Percentiles rank a stretch among this genome's conserved stretches.
phyloP scores from a whole-genome alignment of 2,797 vertebrate genomes.

The Sylvia borin region DNA sequence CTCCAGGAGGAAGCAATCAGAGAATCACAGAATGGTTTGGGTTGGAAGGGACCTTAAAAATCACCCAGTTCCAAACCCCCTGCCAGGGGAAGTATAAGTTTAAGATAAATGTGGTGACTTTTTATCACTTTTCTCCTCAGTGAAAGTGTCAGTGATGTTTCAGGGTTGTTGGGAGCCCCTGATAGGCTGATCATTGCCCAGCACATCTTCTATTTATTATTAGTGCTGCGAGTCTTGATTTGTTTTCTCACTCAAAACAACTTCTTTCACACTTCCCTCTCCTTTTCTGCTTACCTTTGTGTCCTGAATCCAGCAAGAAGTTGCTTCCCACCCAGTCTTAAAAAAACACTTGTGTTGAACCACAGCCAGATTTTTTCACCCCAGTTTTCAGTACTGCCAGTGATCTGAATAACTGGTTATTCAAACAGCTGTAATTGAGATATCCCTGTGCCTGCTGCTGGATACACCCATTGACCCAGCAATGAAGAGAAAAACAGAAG shows the following conservation, averaged over 20 bases:
- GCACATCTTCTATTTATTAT: background rate
- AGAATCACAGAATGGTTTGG: background rate
- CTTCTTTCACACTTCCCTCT: background rate
- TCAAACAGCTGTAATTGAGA: background rate
- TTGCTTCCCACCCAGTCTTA: background rate
- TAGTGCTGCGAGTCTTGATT: background rate
- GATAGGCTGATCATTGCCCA: too few relatives aligned
- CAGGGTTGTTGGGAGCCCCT: background rate
- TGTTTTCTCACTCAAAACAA: background rate
- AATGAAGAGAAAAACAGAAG: background rate
- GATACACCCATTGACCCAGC: background rate
- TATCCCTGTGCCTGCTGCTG: background rate
- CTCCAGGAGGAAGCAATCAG: background rate
- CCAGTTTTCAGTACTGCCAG: background rate
- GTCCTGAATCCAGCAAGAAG: background rate
- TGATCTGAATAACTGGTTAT: background rate
- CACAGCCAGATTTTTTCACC: background rate
- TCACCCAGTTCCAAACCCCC: background rate
- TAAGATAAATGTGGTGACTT: background rate
- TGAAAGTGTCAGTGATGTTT: background rate
- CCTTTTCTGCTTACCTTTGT: accelerated
- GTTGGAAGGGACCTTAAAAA: background rate
- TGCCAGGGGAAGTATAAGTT: background rate
- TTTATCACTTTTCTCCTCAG: background rate
- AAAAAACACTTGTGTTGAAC: background rate